A percentile compares a stretch with the other conserved stretches of the same genome.
Evolutionary conservation across 2,797 vertebrate species (phyloP).

Genomic region (Protosalanx chinensis): DNA sequence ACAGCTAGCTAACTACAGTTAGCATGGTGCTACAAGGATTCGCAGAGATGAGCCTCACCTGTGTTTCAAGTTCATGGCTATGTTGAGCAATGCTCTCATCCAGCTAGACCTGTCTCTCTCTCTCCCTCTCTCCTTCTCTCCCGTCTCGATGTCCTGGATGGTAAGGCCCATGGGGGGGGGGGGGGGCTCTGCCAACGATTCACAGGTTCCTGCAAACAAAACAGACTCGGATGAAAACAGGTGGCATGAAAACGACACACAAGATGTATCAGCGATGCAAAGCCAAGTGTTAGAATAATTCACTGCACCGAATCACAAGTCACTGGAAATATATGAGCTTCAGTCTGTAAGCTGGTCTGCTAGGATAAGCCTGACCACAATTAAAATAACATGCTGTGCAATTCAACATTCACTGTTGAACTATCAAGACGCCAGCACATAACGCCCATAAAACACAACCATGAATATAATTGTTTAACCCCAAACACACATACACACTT

Average conservation of each 20-base stretch:
- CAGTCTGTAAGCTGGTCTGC: too few species aligned
- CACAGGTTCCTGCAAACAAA: conserved; percentile 49
- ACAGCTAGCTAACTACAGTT: not conserved
- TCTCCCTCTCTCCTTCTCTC: not conserved
- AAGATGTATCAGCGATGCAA: not conserved
- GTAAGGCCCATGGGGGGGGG: conserved; percentile 17
- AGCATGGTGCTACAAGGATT: not conserved
- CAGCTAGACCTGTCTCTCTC: conserved; percentile 8
- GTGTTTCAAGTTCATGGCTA: conserved; percentile 9
- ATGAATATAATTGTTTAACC: not conserved
- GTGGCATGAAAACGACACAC: conserved; percentile 10
- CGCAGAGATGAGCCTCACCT: conserved; percentile 48
- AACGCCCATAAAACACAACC: not conserved
- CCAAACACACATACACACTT: too few species aligned
- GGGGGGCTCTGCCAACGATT: conserved; percentile 18
- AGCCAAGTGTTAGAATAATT: not conserved
- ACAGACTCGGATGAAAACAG: conserved; percentile 33
- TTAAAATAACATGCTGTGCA: not conserved
- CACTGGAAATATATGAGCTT: too few species aligned
- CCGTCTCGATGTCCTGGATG: conserved; percentile 30
- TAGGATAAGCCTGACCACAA: not conserved
- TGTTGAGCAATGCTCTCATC: conserved; percentile 30
- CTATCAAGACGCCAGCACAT: not conserved
- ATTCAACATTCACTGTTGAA: not conserved
- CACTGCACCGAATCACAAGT: not conserved